phyloP scores from a whole-genome alignment of 2,113 vertebrate species.

The Meriones unguiculatus region DNA sequence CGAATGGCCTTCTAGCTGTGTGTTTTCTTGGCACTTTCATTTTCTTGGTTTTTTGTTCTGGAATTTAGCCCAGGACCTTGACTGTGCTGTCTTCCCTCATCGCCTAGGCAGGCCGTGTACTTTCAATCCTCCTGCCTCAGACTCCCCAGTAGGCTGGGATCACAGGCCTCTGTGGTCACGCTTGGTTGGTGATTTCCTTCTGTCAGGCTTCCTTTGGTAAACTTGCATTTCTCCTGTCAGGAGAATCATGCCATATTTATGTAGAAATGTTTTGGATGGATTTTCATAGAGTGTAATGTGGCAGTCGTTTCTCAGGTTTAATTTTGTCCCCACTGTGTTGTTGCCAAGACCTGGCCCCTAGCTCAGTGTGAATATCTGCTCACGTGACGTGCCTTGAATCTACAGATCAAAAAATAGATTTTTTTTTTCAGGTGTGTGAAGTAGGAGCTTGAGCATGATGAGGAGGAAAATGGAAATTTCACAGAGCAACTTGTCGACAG shows the following conservation, averaged over 20 bases:
- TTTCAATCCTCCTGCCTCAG: neutral
- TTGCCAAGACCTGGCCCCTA: neutral
- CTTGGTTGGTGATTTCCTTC: neutral
- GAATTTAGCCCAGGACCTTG: neutral
- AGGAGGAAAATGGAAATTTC: constrained; percentile 68
- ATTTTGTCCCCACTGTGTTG: constrained; percentile 29
- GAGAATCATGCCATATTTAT: neutral
- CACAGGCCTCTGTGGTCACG: neutral
- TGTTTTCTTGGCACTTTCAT: neutral
- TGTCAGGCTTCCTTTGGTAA: neutral
- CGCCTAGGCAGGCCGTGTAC: neutral
- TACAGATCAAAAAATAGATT: constrained; percentile 36
- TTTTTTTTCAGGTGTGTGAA: neutral
- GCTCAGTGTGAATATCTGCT: neutral
- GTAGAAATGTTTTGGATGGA: constrained; percentile 10
- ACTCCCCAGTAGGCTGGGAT: neutral
- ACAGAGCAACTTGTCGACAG: neutral
- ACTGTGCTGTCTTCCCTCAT: neutral
- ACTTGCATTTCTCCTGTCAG: neutral
- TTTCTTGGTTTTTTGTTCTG: no score
- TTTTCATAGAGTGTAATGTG: constrained; percentile 32
- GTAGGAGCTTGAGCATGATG: constrained; percentile 44
- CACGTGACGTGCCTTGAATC: neutral
- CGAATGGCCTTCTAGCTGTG: neutral
- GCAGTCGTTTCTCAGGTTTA: neutral